phyloP scores from a whole-genome alignment of 2,888 invertebrate species.

The Nowickia ferox region DNA sequence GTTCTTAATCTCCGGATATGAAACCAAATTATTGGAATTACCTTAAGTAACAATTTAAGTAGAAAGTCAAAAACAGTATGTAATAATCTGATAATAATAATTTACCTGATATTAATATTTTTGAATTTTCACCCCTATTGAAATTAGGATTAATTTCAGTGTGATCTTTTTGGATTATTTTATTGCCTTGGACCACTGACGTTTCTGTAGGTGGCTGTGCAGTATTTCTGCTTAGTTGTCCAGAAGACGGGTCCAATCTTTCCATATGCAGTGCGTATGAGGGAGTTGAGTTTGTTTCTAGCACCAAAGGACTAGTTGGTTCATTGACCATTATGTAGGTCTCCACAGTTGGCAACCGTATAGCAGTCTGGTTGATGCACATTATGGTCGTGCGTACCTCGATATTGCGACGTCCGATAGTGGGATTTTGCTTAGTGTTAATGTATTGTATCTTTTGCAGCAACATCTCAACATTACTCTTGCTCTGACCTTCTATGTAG shows the following conservation, averaged over 20 bases:
- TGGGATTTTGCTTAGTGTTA: conserved; percentile 95
- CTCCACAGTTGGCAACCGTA: conserved; percentile 81
- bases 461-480: conserved; percentile 93
- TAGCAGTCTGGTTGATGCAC: conserved; percentile 81
- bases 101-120: conserved; percentile 76
- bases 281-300: conserved; percentile 29
- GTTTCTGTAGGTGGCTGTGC: conserved; percentile 26
- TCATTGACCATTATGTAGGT: conserved; percentile 83
- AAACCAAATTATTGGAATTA: conserved; percentile 81
- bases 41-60: conserved; percentile 72
- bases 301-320: conserved; percentile 73
- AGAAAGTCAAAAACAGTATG: neutral
- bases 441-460: conserved; percentile 95
- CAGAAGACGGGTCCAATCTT: conserved; percentile 17
- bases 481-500: conserved; percentile 95
- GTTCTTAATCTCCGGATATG: conserved; percentile 82
- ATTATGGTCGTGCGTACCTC: conserved; percentile 81
- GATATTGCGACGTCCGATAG: conserved; percentile 94
- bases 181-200: conserved; percentile 23
- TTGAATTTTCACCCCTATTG: conserved; percentile 68
- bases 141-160: conserved; percentile 38
- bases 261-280: conserved; percentile 38
- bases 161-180: conserved; percentile 18
- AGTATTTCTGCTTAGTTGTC: conserved; percentile 15
- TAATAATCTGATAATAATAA: neutral